These are phyloP conservation scores for Noctua janthina DNA, from an alignment of 2,888 invertebrate genomes.

Conservation along the genomic window DNA sequence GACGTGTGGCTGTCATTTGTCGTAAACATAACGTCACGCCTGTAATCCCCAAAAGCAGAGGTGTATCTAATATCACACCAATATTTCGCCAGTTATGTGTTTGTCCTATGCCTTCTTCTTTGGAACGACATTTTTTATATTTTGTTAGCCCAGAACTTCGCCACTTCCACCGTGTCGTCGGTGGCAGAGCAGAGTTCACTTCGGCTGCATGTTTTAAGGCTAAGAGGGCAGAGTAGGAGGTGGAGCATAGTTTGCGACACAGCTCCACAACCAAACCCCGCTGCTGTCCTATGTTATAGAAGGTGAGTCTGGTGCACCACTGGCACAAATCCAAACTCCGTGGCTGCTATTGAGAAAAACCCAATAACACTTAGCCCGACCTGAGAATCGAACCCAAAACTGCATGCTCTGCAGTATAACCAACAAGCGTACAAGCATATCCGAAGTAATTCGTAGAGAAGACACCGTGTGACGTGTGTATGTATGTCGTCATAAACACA, in stretches of 20 bases:
- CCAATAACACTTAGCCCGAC: neutral
- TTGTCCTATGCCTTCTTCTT: too few relatives aligned
- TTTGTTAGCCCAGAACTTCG: too few relatives aligned
- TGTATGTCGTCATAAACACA: conserved; percentile 50
- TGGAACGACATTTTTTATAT: too few relatives aligned
- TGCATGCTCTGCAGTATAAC: neutral
- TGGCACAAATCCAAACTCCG: neutral
- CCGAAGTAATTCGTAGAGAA: conserved; percentile 53
- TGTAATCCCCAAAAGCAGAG: neutral
- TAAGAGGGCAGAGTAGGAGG: too few relatives aligned
- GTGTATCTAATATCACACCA: neutral
- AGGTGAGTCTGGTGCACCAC: neutral
- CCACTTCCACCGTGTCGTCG: too few relatives aligned
- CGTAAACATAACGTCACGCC: conserved; percentile 37
- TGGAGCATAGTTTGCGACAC: too few relatives aligned
- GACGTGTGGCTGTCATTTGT: conserved; percentile 1
- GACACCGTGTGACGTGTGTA: conserved; percentile 67
- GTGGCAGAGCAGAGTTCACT: too few relatives aligned
- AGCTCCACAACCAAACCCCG: too few relatives aligned
- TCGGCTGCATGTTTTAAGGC: too few relatives aligned
- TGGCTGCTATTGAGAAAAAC: neutral
- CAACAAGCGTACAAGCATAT: conserved; percentile 51
- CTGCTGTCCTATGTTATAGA: neutral
- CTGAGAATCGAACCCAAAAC: neutral
- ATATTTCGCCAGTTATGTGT: neutral